Percentiles rank a stretch among this genome's conserved stretches.
Evolutionary conservation across 2,797 vertebrate genomes (phyloP).

Genomic region (Catharus ustulatus): DNA sequence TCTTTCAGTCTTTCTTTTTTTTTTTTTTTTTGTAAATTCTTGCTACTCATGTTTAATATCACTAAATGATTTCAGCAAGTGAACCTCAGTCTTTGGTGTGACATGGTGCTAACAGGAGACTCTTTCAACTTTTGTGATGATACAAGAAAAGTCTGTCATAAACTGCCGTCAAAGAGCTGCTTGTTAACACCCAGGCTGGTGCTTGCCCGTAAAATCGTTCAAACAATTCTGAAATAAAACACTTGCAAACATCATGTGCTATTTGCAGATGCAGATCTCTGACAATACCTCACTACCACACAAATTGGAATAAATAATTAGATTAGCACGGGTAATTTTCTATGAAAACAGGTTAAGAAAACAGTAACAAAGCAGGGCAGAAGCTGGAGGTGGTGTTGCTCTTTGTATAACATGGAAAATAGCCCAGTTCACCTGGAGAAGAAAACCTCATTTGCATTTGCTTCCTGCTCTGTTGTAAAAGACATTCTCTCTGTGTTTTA

Average conservation of each 20-base stretch:
- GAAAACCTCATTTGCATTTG: not conserved
- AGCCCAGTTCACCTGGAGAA: not conserved
- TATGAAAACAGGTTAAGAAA: not conserved
- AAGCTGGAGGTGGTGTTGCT: not conserved
- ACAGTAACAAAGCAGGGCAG: not conserved
- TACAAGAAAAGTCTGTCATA: not conserved
- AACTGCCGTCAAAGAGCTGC: not conserved
- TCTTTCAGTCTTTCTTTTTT: not conserved
- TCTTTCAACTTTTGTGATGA: not conserved
- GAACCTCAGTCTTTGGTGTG: not conserved
- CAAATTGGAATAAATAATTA: not conserved
- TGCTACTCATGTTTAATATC: not conserved
- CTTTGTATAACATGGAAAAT: not conserved
- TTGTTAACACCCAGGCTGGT: not conserved
- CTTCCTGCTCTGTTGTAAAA: not conserved
- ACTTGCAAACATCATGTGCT: not conserved
- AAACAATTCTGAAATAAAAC: not conserved
- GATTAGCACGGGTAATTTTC: not conserved
- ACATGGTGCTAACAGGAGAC: not conserved
- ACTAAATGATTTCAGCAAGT: not conserved
- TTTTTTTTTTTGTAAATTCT: not conserved
- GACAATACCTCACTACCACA: not conserved
- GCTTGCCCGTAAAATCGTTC: fast-evolving
- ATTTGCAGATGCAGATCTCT: not conserved
- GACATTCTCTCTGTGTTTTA: not conserved